Evolutionary conservation across 2,113 vertebrate species (phyloP).

Genomic region (Vidua macroura): DNA sequence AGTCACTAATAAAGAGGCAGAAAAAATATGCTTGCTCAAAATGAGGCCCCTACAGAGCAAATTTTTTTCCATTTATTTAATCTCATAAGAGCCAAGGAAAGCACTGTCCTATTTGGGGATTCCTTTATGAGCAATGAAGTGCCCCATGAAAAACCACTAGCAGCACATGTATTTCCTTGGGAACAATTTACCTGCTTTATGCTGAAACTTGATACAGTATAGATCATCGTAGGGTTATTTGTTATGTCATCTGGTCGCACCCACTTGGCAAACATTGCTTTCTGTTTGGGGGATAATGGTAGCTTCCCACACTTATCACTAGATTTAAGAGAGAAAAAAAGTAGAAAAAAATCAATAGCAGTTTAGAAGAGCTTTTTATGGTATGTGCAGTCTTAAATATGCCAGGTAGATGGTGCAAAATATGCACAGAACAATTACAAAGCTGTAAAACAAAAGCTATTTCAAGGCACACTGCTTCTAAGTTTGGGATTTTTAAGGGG

Average conservation of each 20-base stretch:
- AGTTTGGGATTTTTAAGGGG: not conserved
- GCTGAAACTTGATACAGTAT: slow-evolving; percentile 99
- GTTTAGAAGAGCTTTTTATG: not conserved
- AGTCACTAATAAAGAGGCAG: not conserved
- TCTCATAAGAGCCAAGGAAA: not conserved
- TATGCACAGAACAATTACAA: not conserved
- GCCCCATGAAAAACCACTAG: not conserved
- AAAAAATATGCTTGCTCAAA: not conserved
- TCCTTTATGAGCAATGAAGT: not conserved
- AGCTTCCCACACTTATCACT: slow-evolving; percentile 93
- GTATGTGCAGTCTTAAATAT: not conserved
- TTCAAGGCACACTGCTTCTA: not conserved
- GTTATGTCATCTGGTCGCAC: slow-evolving; percentile 92
- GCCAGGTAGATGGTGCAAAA: not conserved
- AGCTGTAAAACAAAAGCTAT: not conserved
- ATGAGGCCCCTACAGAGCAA: not conserved
- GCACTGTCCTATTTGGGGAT: not conserved
- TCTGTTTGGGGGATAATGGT: slow-evolving; percentile 94
- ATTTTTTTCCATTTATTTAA: not conserved
- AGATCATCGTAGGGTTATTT: slow-evolving; percentile 96
- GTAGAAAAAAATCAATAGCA: not conserved
- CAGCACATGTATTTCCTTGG: not conserved
- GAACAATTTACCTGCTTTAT: slow-evolving; percentile 91
- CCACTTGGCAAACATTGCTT: slow-evolving; percentile 93
- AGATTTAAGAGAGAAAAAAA: not conserved